phyloP scores from a whole-genome alignment of 2,113 vertebrate genomes.

The Crotalus tigris region DNA sequence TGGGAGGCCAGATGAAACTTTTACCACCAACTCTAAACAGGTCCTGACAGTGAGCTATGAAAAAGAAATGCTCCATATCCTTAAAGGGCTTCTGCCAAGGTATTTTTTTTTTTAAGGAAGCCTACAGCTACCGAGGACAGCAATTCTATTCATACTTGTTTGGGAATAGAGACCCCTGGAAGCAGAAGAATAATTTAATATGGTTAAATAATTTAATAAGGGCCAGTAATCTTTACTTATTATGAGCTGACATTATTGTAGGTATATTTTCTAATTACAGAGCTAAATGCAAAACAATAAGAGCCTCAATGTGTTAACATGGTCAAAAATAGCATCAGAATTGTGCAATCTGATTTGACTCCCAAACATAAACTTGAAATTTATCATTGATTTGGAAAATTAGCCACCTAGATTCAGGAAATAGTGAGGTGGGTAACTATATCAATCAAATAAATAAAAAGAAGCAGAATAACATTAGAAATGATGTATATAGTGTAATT shows the following conservation, averaged over 20 bases:
- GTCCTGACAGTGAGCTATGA: conserved; percentile 55
- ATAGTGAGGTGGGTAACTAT: background rate
- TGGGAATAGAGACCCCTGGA: background rate
- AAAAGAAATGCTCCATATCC: conserved; percentile 33
- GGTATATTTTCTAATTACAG: background rate
- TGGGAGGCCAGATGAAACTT: conserved; percentile 70
- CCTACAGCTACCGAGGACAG: background rate
- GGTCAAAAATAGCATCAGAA: background rate
- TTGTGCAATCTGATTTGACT: background rate
- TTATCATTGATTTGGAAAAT: background rate
- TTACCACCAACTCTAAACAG: conserved; percentile 64
- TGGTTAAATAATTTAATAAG: background rate
- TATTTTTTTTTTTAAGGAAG: conserved; percentile 22
- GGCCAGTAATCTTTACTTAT: background rate
- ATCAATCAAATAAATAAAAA: background rate
- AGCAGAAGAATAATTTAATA: background rate
- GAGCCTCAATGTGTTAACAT: background rate
- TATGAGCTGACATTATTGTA: background rate
- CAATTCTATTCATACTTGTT: background rate
- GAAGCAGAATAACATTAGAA: background rate
- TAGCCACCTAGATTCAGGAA: background rate
- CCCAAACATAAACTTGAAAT: background rate
- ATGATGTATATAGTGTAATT: background rate
- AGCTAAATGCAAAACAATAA: background rate
- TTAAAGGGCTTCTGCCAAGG: conserved; percentile 24